Conservation (phyloP, 2,797 vertebrate species). For the Linurgus olivaceus region DNA sequence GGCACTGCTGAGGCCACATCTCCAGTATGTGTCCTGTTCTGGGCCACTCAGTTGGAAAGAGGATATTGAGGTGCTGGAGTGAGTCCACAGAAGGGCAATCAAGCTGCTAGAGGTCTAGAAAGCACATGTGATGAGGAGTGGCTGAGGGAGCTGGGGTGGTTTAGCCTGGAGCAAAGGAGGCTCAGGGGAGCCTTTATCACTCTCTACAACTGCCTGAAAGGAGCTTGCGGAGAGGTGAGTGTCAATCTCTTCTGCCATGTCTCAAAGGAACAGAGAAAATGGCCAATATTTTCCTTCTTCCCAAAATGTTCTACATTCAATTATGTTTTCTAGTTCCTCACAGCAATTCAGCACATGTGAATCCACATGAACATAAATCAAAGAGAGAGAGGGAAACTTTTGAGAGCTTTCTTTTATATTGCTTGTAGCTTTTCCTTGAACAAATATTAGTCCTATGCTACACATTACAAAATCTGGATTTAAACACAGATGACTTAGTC, state of each 20-base stretch:
- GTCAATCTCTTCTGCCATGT: neutral
- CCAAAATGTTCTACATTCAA: neutral
- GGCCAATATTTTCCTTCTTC: neutral
- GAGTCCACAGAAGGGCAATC: neutral
- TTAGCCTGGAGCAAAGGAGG: neutral
- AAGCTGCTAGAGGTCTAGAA: neutral
- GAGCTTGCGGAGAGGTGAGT: neutral
- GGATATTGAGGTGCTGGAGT: neutral
- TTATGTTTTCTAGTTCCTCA: neutral
- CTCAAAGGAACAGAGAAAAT: neutral
- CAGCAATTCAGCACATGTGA: neutral
- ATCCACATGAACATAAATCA: neutral
- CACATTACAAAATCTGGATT: neutral
- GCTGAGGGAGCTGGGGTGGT: neutral
- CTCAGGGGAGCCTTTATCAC: rapidly evolving
- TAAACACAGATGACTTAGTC: neutral
- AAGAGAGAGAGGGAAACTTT: neutral
- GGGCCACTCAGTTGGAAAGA: neutral
- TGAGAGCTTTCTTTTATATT: neutral
- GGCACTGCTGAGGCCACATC: rapidly evolving
- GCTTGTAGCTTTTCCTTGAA: neutral
- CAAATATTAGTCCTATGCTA: neutral
- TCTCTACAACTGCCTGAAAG: neutral
- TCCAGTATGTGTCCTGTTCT: neutral
- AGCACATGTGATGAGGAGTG: rapidly evolving